These are phyloP conservation scores for Cathartes aura DNA, from an alignment of 2,113 vertebrate species.

Conservation along the genomic window DNA sequence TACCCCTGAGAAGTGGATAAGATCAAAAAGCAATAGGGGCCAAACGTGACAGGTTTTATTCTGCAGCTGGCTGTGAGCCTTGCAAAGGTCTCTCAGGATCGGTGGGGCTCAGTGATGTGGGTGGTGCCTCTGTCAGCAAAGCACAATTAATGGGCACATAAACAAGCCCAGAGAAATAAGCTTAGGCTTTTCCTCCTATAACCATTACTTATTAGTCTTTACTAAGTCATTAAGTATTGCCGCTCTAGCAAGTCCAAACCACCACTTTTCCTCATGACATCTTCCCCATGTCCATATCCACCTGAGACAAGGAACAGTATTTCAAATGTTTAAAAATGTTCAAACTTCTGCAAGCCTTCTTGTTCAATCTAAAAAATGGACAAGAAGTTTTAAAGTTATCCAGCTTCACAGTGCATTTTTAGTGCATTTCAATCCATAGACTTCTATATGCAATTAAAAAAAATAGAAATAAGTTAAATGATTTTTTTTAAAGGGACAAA, in stretches of 20 bases:
- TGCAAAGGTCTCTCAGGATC: background rate
- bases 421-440: background rate
- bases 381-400: background rate
- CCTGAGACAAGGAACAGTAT: background rate
- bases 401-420: background rate
- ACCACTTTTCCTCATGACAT: background rate
- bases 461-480: background rate
- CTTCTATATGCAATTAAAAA: background rate
- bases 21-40: background rate
- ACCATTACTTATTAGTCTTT: background rate
- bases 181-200: background rate
- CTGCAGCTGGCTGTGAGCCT: fast-evolving
- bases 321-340: background rate
- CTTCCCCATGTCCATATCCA: background rate
- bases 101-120: fast-evolving
- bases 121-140: background rate
- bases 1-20: background rate
- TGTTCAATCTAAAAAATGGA: background rate
- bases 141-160: background rate
- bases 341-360: background rate
- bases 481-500: background rate
- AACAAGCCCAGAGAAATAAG: background rate
- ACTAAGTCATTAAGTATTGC: background rate
- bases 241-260: background rate
- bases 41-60: background rate